Conservation (phyloP, 2,888 invertebrate genomes). For the Amphipyra berbera region DNA sequence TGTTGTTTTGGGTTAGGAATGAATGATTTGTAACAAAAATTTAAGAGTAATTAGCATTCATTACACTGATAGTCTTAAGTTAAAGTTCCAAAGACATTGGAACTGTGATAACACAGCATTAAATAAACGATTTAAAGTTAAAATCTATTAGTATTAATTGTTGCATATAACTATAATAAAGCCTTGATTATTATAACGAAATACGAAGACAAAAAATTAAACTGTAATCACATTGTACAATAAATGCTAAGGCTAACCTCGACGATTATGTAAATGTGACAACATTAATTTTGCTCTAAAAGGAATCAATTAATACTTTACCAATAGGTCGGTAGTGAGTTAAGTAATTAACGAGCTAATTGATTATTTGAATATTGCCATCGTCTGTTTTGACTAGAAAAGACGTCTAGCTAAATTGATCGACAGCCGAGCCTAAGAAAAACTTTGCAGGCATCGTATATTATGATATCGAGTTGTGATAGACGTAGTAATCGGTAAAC, state of each 20-base stretch:
- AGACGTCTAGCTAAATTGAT: slow-evolving; percentile 39
- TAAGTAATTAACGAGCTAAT: slow-evolving; percentile 49
- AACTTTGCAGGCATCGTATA: slow-evolving; percentile 47
- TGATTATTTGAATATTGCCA: slow-evolving; percentile 29
- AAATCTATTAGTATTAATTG: slow-evolving; percentile 14
- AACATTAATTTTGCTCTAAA: slow-evolving; percentile 44
- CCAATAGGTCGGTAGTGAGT: slow-evolving; percentile 33
- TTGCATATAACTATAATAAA: slow-evolving; percentile 1
- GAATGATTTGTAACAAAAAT: background rate
- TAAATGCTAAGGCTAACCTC: slow-evolving; percentile 20
- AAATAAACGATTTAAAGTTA: slow-evolving; percentile 6
- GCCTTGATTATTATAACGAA: slow-evolving; percentile 5
- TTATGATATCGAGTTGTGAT: slow-evolving; percentile 41
- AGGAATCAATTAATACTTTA: slow-evolving; percentile 52
- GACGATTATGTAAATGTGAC: slow-evolving; percentile 40
- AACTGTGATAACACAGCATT: background rate
- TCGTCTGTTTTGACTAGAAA: slow-evolving; percentile 36
- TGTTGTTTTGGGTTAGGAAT: background rate
- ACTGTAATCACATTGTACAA: slow-evolving; percentile 27
- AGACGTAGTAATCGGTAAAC: slow-evolving; percentile 35
- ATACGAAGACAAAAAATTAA: background rate
- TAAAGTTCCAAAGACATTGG: slow-evolving; percentile 12
- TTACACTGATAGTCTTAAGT: background rate
- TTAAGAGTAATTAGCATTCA: background rate
- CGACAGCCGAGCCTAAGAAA: slow-evolving; percentile 34